Evolutionary conservation across 2,797 vertebrate species (phyloP), one percentile per base, ranked within the genome.

Genomic region (Pipistrellus pipistrellus): DNA sequence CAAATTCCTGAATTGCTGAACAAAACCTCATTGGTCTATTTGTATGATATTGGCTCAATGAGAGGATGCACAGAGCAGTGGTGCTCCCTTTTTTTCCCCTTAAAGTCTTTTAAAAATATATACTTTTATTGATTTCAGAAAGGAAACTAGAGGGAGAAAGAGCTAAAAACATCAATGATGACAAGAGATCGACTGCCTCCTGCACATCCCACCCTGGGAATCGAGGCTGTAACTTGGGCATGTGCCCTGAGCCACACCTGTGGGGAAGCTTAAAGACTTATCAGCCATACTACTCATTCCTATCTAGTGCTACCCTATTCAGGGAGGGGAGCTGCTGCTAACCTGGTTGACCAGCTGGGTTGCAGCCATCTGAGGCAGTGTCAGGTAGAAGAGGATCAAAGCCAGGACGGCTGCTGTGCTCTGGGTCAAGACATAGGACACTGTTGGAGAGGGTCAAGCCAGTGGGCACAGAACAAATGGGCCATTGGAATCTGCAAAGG

Each of bases 381-480:
- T 97, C 44, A 99, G 53, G 96, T 98, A 99, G 90, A 99, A 98
- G 41, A 98, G 93, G 1, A 98, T 97, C 0, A 98, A 96, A 64
- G 98, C 98, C 90, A 99, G 93, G 51, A 95, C 97, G 53, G 98
- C 98, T 38, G 98, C 99, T 84, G 98, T n/a, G 96, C 99, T 99
- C 97, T 99, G 99, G 8, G 98, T 99, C 81, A 98, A 73, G 11
- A 99, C 77, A 48, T 97, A 98, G 72, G 97, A 86, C 0, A 98
- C 38, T 98, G 98, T 9, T 97, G 98, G 86, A 99, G 97, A 18
- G 97, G 91, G 2, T 99, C 98, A 90, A 99, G 95, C 88, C 97
- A 98, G 93, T 98, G 98, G 27, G 98, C 98, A 95, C 98, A 99
- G 96, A 99, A 59, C 25, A 59, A 59, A 59, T 13, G 10, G 57